Evolutionary conservation across 1,140 invertebrate genomes (phyloP).

Genomic region (Monochamus saltuarius): DNA sequence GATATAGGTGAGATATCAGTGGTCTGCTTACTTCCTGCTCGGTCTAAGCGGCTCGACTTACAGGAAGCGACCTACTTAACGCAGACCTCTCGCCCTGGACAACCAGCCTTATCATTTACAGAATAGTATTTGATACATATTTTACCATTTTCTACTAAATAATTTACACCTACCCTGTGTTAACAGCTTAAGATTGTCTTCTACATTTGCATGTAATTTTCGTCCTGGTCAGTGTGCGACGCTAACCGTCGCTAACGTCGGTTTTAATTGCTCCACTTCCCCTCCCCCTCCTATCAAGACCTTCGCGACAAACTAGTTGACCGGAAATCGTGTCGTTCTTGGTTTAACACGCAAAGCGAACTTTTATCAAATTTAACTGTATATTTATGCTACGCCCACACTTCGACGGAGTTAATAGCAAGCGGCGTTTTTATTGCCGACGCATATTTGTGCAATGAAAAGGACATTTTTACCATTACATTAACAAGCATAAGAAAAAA

Average conservation of each 20-base stretch:
- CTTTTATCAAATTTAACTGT: slow-evolving; percentile 13
- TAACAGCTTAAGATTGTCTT: neutral
- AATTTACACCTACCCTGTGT: too few species aligned
- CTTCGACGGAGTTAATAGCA: slow-evolving; percentile 3
- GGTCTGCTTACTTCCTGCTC: too few species aligned
- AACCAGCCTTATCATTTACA: too few species aligned
- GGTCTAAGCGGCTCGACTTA: too few species aligned
- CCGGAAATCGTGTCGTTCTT: slow-evolving; percentile 42
- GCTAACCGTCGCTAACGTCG: slow-evolving; percentile 21
- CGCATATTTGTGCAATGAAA: too few species aligned
- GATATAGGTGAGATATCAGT: too few species aligned
- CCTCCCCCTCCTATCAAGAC: slow-evolving; percentile 8
- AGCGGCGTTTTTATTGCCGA: neutral
- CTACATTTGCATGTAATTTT: slow-evolving; percentile 38
- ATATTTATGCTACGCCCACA: slow-evolving; percentile 15
- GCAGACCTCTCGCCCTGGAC: too few species aligned
- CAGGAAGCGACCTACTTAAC: too few species aligned
- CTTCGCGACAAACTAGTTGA: slow-evolving; percentile 37
- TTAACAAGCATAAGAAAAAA: too few species aligned
- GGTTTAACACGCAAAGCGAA: slow-evolving; percentile 36
- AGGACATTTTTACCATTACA: too few species aligned
- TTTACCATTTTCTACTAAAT: too few species aligned
- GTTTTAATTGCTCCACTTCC: slow-evolving; percentile 39
- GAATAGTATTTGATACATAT: too few species aligned
- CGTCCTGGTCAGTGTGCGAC: slow-evolving; percentile 25